Evolutionary conservation across 2,797 vertebrate genomes (phyloP), one percentile per base, ranked within the genome.

Genomic region (Chelidonichthys spinosus): DNA sequence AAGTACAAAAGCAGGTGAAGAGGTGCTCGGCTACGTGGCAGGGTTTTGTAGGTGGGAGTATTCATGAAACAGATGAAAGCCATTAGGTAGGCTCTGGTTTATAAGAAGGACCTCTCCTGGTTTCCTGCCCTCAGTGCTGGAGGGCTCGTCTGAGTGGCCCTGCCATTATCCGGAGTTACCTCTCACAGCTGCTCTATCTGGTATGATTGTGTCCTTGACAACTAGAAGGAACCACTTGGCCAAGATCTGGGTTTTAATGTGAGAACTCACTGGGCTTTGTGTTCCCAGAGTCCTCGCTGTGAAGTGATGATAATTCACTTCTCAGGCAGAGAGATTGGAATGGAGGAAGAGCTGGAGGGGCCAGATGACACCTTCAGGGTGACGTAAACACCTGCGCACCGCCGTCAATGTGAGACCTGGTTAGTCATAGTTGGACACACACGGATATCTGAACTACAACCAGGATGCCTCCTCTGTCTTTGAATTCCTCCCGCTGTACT

Each of bases 101-200:
- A 74, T 74, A 74, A 84, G 52, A 73, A 63, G 77, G 68, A 77
- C 62, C 76, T 85, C 85, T 85, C 52, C 35, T 53, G 4, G 50
- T 72, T 89, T 90, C 85, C 83, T 89, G 87, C 84, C 84, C 88
- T 88, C 73, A 33, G 84, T 84, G 81, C 85, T 92, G 54, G 72
- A 93, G 90, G 90, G 88, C 90, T 90, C 84, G 80, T 88, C 79
- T 90, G 85, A 93, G 87, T 90, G 91, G 74, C 68, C 63, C 72
- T 53, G 72, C 82, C 85, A 87, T 90, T 91, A 83, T 88, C 69
- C 53, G 11, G 58, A 55, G 72, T 86, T 84, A 76, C 78, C 44
- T 74, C 83, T 81, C 9, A 49, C 83, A 37, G 76, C 66, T 2
- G 46, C 15, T 44, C 84, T 84, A 72, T 89, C 83, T 81, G 4